phyloP scores from a whole-genome alignment of 2,113 vertebrate species.

The Xerus inauris region DNA sequence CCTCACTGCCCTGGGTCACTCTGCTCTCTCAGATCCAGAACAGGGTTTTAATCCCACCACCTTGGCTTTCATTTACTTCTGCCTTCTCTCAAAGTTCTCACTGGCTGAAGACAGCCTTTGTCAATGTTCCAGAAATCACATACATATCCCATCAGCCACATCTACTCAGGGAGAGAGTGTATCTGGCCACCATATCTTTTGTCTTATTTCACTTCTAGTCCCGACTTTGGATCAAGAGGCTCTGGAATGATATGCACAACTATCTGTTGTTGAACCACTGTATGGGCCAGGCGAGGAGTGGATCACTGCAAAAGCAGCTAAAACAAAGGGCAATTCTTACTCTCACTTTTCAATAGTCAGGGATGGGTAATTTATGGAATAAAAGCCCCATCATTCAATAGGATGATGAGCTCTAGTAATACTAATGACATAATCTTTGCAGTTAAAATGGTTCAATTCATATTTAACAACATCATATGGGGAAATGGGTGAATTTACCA shows the following conservation, averaged over 20 bases:
- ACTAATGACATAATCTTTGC: background rate
- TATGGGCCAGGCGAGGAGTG: background rate
- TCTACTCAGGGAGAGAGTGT: background rate
- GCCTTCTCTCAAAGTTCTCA: background rate
- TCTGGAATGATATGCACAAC: background rate
- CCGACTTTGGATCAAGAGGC: background rate
- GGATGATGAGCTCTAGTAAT: background rate
- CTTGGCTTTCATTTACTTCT: background rate
- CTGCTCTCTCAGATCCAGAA: background rate
- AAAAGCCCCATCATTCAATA: background rate
- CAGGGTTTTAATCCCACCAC: background rate
- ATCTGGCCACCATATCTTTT: background rate
- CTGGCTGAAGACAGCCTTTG: background rate
- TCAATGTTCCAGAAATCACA: background rate
- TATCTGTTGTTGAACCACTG: background rate
- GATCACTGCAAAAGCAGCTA: background rate
- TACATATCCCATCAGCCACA: no score
- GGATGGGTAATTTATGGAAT: background rate
- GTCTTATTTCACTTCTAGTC: background rate
- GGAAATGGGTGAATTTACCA: background rate
- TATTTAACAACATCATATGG: background rate
- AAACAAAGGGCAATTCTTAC: background rate
- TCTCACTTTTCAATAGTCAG: background rate
- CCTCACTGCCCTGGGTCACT: background rate
- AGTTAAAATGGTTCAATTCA: background rate